These are phyloP conservation scores for Melieria picta DNA, from an alignment of 2,888 invertebrate genomes.

Conservation along the genomic window DNA sequence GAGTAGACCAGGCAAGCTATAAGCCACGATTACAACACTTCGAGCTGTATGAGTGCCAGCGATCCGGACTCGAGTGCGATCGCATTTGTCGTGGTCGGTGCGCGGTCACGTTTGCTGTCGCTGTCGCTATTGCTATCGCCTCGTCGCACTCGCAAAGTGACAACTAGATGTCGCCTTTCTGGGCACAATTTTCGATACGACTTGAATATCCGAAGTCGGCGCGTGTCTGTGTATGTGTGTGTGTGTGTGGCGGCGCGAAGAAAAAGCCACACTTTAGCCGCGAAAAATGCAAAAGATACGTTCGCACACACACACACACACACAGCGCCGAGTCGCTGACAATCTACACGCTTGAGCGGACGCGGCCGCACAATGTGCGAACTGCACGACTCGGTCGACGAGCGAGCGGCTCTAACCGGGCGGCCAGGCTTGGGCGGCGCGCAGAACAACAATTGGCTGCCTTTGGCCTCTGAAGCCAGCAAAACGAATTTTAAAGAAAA, in stretches of 20 bases:
- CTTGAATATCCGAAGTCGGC: no score
- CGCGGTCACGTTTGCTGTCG: no score
- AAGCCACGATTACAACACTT: background rate
- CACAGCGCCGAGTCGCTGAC: constrained; percentile 19
- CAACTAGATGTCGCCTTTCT: constrained; percentile 35
- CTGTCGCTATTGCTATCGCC: background rate
- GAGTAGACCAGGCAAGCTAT: no score
- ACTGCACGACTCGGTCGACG: background rate
- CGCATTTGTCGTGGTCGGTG: background rate
- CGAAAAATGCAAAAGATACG: constrained; percentile 38
- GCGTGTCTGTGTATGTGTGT: background rate
- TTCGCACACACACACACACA: constrained; percentile 37
- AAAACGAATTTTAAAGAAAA: no score
- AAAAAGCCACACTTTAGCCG: constrained; percentile 42
- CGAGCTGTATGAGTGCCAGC: background rate
- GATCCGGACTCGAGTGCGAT: background rate
- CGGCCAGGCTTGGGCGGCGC: no score
- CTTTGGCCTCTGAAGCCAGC: no score
- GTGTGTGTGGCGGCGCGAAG: constrained; percentile 1
- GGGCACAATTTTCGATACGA: background rate
- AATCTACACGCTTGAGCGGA: constrained; percentile 40
- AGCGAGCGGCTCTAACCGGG: no score
- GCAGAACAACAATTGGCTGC: no score
- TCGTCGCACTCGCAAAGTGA: constrained; percentile 15
- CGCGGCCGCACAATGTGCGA: constrained; percentile 19